Evolutionary conservation across 2,113 vertebrate species (phyloP), one percentile per base, ranked within the genome.

Genomic region (Gobiocypris rarus): DNA sequence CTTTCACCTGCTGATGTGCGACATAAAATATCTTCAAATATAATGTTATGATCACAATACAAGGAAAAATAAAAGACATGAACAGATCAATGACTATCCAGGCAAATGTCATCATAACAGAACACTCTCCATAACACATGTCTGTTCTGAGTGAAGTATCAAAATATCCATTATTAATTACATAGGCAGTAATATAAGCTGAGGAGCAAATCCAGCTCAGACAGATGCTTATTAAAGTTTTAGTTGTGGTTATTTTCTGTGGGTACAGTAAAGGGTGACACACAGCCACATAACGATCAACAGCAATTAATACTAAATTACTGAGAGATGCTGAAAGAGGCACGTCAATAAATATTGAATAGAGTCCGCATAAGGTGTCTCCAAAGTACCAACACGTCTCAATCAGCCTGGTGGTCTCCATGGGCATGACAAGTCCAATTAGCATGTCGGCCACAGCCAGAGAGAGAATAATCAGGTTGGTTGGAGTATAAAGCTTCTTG

Each of bases 371-470:
- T 26, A 86, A 76, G 50, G 85, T 6, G 2, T 91, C 75, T 0
- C 90, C 90, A 52, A 91, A 85, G 56, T 89, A 77, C 75, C 75
- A 77, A 28, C 75, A 77, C 0, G 31, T 58, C 52, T 77, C 75
- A 34, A 4, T 77, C 10, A 38, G 75, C 1, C 26, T 78, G 31
- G 43, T 45, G 1, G 17, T 38, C 38, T 78, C 56, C 28, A 93
- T 93, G 5, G 96, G 95, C 94, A 96, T 96, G 83, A 96, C 31
- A 78, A 95, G 34, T 56, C 91, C 92, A 0, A 92, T 79, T 0
- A 92, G 87, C 58, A 93, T 79, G 82, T 93, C 91, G 0, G 88
- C 86, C 67, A 85, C 13, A 70, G 92, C 91, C 85, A 93, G 85
- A 59, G 93, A 93, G 71, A 93, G 91, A 28, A 93, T 80, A 24